phyloP scores from a whole-genome alignment of 2,797 vertebrate genomes.

The Onychomys arenicola region DNA sequence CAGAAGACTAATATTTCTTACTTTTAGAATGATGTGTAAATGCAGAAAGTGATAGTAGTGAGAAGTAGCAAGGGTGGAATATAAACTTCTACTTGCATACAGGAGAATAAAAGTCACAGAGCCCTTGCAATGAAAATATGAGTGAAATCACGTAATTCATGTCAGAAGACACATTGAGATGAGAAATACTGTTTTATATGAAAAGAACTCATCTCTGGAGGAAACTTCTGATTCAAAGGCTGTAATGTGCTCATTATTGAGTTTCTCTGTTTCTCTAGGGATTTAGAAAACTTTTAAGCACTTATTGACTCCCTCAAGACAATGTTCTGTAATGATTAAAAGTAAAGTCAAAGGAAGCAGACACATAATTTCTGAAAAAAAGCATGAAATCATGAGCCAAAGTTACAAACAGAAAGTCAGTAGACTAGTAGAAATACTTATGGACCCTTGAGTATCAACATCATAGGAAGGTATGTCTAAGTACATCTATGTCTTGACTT shows the following conservation, averaged over 20 bases:
- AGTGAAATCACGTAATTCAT: not conserved
- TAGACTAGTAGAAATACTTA: not conserved
- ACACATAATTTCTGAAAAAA: not conserved
- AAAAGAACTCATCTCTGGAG: slow-evolving; percentile 8
- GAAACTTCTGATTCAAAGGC: not conserved
- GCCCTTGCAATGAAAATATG: not conserved
- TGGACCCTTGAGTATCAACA: not conserved
- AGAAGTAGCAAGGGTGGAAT: not conserved
- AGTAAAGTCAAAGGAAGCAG: not conserved
- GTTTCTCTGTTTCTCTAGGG: slow-evolving; percentile 7
- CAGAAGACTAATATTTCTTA: not conserved
- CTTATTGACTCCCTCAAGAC: slow-evolving; percentile 3
- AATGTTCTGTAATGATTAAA: not conserved
- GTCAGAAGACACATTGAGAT: not conserved
- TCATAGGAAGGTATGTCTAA: not conserved
- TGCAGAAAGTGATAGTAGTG: not conserved
- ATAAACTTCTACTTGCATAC: not conserved
- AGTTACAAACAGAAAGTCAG: not conserved
- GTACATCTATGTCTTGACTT: not conserved
- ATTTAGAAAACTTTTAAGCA: slow-evolving; percentile 29
- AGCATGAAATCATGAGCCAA: not conserved
- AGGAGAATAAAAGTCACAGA: not conserved
- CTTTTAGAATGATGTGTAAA: not conserved
- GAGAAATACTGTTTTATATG: not conserved
- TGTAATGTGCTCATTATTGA: not conserved